These are phyloP conservation scores for Calliphora vomitoria DNA, from an alignment of 2,888 invertebrate genomes.

Conservation along the genomic window DNA sequence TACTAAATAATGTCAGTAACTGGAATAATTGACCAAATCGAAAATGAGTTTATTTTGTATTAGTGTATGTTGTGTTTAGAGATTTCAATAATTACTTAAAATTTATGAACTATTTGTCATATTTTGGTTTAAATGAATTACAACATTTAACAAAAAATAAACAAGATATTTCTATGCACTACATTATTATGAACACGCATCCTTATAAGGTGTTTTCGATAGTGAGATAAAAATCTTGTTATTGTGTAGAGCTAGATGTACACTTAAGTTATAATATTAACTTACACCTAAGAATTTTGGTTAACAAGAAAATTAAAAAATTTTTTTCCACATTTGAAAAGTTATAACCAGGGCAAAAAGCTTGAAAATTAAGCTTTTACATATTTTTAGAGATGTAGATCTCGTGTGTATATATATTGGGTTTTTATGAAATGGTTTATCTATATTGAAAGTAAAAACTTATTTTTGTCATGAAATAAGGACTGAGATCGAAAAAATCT, in stretches of 20 bases:
- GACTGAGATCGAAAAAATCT: too few relatives aligned
- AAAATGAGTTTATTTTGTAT: conserved; percentile 7
- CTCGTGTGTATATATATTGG: too few relatives aligned
- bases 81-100: conserved; percentile 82
- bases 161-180: not conserved
- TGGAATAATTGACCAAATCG: conserved; percentile 47
- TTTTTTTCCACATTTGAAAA: too few relatives aligned
- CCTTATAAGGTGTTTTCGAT: conserved; percentile 33
- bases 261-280: conserved; percentile 14
- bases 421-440: too few relatives aligned
- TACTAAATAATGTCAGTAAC: conserved; percentile 48
- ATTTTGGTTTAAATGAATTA: conserved; percentile 50
- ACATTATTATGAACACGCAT: conserved; percentile 8
- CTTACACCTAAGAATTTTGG: too few relatives aligned
- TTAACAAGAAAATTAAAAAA: too few relatives aligned
- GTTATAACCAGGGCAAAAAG: too few relatives aligned
- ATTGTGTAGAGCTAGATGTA: not conserved
- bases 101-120: conserved; percentile 80
- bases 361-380: too few relatives aligned
- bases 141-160: not conserved
- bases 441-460: too few relatives aligned
- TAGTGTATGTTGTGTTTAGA: conserved; percentile 53
- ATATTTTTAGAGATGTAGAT: too few relatives aligned
- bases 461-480: too few relatives aligned
- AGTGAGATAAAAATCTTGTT: conserved; percentile 24